These are phyloP conservation scores for Pheosia tremula DNA, from an alignment of 2,888 invertebrate genomes.

Conservation along the genomic window DNA sequence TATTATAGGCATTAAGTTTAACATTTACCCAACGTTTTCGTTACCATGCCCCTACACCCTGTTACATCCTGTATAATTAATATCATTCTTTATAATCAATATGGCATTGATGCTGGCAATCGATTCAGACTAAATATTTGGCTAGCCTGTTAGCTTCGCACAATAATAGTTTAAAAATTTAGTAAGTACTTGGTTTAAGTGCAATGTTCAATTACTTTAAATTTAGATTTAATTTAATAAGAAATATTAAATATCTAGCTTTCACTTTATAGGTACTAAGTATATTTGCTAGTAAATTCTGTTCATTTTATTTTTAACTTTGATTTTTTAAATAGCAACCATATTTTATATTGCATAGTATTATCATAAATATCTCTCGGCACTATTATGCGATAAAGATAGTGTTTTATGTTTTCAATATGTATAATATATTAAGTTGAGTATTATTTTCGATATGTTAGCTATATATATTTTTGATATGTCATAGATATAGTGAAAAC, in stretches of 20 bases:
- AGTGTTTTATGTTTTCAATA: too few species aligned
- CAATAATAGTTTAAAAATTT: background rate
- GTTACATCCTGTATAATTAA: too few species aligned
- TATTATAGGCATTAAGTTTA: too few species aligned
- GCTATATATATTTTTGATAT: background rate
- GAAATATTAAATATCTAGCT: background rate
- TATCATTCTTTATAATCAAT: too few species aligned
- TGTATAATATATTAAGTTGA: background rate
- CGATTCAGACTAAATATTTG: background rate
- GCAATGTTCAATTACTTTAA: background rate
- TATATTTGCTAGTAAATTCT: slow-evolving; percentile 31
- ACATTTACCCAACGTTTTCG: too few species aligned
- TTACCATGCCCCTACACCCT: too few species aligned
- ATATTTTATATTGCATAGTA: too few species aligned
- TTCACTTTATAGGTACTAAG: slow-evolving; percentile 40
- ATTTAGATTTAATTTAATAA: background rate
- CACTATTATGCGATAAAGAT: slow-evolving; percentile 4
- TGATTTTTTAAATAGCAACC: too few species aligned
- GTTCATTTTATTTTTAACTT: slow-evolving; percentile 4
- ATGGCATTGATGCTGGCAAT: background rate
- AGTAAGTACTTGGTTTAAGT: background rate
- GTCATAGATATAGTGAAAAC: background rate
- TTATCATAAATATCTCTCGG: background rate
- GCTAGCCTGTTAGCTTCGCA: background rate
- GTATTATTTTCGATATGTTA: background rate